Base-by-base conservation (phyloP, 2,113 vertebrate genomes). In the Perca schrenkii region DNA sequence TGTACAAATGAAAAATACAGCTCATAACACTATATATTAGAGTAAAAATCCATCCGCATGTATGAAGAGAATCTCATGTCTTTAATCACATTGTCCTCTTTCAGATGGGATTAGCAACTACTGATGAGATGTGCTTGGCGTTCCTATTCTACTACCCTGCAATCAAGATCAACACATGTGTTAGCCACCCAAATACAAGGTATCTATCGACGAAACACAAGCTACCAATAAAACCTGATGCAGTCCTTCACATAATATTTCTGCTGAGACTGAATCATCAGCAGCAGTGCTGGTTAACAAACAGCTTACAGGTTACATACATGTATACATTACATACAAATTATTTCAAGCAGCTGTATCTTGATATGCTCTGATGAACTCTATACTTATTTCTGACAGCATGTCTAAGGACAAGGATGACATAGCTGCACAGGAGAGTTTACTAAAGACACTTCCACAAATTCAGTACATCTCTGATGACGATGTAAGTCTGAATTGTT, bases 141-240 rank as follows among this genome's bases (percentile, higher is more conserved):
- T 97, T 97, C 79, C 60, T 97, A 8, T 90, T 94, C 82, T 97
- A 96, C 82, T 97, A 97, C 66, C 96, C 97, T 19, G 88, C 73
- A 21, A 93, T 95, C 75, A 86, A 89, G 4, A 89, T 97, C 79
- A 80, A 85, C 36, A 53, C 77, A 25, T 97, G 97, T 40, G n/a
- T 80, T 62, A 95, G 96, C 34, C 85, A 87, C 22, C 92, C 95
- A 3, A 89, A 95, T 57, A 78, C 90, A 52, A 19, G 90, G 31
- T 66, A 40, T 0, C 86, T 79, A 3, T 72, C 93, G 25, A 90
- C 91, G 10, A 8, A 63, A 40, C 58, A 0, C 60, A 34, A 31
- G 54, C 56, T 0, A 4, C 21, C 1, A 0, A 94, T 95, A 88
- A 94, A 72, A 57, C 19, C 14, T 0, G 0, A 50, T 58, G 40